These are phyloP conservation scores for Lophotriccus pileatus DNA, from an alignment of 2,797 vertebrate genomes.

Conservation along the genomic window DNA sequence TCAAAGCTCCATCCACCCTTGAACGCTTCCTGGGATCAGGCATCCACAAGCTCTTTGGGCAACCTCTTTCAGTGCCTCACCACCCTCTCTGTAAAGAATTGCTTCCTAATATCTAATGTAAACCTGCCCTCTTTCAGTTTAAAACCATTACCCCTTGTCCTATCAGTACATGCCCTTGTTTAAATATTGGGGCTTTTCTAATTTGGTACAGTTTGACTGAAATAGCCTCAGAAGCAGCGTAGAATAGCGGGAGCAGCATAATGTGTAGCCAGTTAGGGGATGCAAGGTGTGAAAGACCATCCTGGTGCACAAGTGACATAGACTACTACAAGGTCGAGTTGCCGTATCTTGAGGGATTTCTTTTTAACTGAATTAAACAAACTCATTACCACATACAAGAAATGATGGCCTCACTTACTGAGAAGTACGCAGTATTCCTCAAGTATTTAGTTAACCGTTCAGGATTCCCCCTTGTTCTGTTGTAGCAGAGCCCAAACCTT, in stretches of 20 bases:
- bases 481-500: not conserved
- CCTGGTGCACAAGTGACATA: not conserved
- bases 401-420: not conserved
- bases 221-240: not conserved
- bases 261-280: accelerated
- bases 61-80: not conserved
- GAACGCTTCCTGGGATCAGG: not conserved
- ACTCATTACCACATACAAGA: not conserved
- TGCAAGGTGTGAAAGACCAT: not conserved
- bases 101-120: not conserved
- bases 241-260: not conserved
- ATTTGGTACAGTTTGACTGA: not conserved
- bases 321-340: not conserved
- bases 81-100: not conserved
- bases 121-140: not conserved
- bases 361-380: not conserved
- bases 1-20: not conserved
- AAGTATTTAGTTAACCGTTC: not conserved
- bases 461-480: not conserved
- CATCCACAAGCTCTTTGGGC: not conserved
- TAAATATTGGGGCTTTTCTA: not conserved
- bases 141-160: not conserved
- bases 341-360: not conserved
- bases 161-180: not conserved
- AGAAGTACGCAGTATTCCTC: not conserved